These are phyloP conservation scores for Odocoileus hemionus DNA, from an alignment of 2,113 vertebrate species.

Conservation along the genomic window DNA sequence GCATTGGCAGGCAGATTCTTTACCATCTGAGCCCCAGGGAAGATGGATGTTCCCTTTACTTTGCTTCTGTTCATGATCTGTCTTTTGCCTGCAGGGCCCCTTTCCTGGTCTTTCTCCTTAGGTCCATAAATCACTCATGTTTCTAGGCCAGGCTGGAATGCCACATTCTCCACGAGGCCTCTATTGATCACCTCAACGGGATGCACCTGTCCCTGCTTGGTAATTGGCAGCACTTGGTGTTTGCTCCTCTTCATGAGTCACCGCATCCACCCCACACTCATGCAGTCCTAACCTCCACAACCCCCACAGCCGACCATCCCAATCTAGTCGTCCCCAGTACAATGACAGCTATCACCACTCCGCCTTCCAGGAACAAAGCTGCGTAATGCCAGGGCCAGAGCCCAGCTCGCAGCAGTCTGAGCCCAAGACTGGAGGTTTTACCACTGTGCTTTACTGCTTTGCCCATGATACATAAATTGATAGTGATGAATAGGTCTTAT, in stretches of 20 bases:
- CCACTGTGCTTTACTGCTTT: background rate
- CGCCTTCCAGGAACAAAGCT: background rate
- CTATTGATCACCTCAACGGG: background rate
- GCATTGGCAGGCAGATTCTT: background rate
- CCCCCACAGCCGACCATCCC: background rate
- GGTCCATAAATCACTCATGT: background rate
- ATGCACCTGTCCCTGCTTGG: background rate
- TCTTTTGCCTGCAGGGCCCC: background rate
- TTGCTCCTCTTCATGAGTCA: background rate
- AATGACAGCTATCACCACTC: background rate
- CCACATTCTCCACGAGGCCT: background rate
- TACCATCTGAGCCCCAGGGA: background rate
- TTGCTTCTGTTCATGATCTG: slow-evolving; percentile 7
- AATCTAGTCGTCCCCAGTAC: background rate
- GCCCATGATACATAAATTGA: background rate
- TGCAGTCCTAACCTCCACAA: background rate
- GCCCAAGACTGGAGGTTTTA: background rate
- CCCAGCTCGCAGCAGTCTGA: background rate
- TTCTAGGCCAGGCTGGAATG: background rate
- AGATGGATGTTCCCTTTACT: background rate
- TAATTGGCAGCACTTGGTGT: background rate
- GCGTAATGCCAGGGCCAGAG: background rate
- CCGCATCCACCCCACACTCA: background rate
- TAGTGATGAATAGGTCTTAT: background rate
- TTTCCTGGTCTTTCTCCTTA: background rate